phyloP scores from a whole-genome alignment of 2,797 vertebrate genomes.

The Chaenodraco wilsoni region DNA sequence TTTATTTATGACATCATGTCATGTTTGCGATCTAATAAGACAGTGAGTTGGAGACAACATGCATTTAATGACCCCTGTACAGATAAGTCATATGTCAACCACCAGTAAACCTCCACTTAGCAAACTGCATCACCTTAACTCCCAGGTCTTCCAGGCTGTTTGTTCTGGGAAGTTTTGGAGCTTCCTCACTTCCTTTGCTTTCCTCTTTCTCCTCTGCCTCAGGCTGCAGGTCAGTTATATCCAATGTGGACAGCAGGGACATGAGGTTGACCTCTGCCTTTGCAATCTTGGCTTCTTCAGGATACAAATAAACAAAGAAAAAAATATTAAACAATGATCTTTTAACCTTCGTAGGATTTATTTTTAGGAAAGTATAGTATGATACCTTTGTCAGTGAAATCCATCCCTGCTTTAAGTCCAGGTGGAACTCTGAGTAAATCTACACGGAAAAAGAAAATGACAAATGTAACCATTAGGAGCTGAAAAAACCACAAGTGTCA shows the following conservation, averaged over 20 bases:
- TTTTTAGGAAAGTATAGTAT: background rate
- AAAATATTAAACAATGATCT: background rate
- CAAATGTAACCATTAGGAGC: background rate
- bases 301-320: background rate
- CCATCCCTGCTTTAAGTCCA: slow-evolving; percentile 88
- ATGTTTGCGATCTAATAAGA: background rate
- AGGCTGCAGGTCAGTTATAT: slow-evolving; percentile 69
- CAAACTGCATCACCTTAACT: slow-evolving; percentile 81
- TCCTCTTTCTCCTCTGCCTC: slow-evolving; percentile 70
- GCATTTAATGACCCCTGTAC: background rate
- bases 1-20: background rate
- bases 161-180: slow-evolving; percentile 79
- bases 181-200: slow-evolving; percentile 45
- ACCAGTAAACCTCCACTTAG: background rate
- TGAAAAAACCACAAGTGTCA: background rate
- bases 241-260: slow-evolving; percentile 80
- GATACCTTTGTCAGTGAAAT: slow-evolving; percentile 88
- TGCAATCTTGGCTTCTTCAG: slow-evolving; percentile 72
- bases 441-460: slow-evolving; percentile 50
- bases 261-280: slow-evolving; percentile 82
- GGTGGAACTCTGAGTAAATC: slow-evolving; percentile 88
- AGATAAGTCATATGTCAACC: background rate
- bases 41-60: background rate
- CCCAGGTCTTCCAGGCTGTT: slow-evolving; percentile 92
- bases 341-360: background rate